phyloP scores from a whole-genome alignment of 2,888 invertebrate genomes.

The Helicoverpa assulta region DNA sequence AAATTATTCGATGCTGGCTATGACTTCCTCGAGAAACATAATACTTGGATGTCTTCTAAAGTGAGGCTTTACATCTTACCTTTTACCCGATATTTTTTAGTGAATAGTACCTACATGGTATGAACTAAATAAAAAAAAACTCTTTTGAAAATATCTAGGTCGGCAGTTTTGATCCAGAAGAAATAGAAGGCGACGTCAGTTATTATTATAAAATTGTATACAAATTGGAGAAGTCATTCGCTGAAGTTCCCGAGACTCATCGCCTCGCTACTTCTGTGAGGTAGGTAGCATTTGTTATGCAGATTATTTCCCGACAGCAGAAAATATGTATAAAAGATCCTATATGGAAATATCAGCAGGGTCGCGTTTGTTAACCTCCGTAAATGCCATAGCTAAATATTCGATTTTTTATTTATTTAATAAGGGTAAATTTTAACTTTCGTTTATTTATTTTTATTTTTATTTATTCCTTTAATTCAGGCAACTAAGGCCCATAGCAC shows the following conservation, averaged over 20 bases:
- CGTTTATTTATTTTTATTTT: no score
- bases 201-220: conserved; percentile 93
- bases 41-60: conserved; percentile 95
- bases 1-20: conserved; percentile 96
- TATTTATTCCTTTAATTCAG: no score
- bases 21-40: conserved; percentile 95
- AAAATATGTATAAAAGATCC: background rate
- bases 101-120: background rate
- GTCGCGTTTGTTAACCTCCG: background rate
- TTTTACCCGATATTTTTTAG: no score
- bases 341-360: background rate
- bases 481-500: no score
- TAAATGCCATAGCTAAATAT: background rate
- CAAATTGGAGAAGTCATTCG: conserved; percentile 96
- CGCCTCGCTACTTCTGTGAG: conserved; percentile 92
- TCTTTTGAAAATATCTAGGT: conserved; percentile 86
- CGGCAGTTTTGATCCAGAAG: conserved; percentile 96
- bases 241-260: conserved; percentile 93
- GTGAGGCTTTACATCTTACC: conserved; percentile 63
- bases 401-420: background rate
- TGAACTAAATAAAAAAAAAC: no score
- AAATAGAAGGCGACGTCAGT: conserved; percentile 95
- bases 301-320: background rate
- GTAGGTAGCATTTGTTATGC: conserved; percentile 61
- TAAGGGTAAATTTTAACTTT: no score